A percentile compares a stretch with the other conserved stretches of the same genome.
phyloP scores from a whole-genome alignment of 2,888 invertebrate genomes.

The Branchellion lobata region DNA sequence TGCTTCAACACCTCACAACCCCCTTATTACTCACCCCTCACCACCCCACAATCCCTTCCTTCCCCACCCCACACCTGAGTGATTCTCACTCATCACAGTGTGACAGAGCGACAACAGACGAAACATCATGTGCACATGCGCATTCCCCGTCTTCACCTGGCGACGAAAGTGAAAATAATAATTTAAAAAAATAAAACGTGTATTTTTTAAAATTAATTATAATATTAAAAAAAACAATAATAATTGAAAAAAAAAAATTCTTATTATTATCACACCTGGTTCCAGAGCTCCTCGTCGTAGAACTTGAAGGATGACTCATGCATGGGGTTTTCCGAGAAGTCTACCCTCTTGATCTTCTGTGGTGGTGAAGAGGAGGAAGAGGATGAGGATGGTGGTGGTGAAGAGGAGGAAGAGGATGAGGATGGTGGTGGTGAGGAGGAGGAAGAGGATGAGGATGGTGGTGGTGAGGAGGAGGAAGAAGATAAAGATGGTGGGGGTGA shows the following conservation, averaged over 20 bases:
- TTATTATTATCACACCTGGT: constrained; percentile 65
- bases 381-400: no score
- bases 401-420: no score
- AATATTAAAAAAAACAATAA: not conserved
- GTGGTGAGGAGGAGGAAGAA: no score
- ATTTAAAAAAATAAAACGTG: not conserved
- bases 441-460: no score
- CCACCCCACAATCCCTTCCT: constrained; percentile 68
- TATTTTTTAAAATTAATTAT: not conserved
- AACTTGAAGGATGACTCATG: constrained; percentile 90
- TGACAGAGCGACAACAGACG: constrained; percentile 90
- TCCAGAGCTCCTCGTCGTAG: constrained; percentile 82
- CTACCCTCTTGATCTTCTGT: constrained; percentile 77
- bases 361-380: constrained; percentile 25
- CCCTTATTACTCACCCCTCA: constrained; percentile 59
- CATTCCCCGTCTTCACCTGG: constrained; percentile 71
- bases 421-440: no score
- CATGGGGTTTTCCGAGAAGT: constrained; percentile 89
- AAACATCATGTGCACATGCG: constrained; percentile 82
- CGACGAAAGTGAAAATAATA: not conserved
- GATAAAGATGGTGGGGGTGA: no score
- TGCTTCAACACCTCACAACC: not conserved
- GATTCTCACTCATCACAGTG: constrained; percentile 89
- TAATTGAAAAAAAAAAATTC: not conserved
- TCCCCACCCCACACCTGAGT: not conserved